Base-by-base conservation (phyloP, 2,113 vertebrate genomes). In the Channa maculata region DNA sequence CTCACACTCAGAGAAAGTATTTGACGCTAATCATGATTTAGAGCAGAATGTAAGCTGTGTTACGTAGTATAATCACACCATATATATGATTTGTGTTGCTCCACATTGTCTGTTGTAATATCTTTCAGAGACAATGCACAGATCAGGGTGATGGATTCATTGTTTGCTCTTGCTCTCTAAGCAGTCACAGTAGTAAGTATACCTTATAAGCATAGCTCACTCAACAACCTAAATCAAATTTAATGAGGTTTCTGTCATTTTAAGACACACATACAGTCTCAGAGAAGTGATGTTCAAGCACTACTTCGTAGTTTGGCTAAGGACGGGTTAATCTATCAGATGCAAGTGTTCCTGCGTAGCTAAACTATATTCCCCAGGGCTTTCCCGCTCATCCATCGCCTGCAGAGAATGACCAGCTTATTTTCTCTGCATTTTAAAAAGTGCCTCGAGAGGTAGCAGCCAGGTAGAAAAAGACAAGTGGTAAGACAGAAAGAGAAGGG, bases 381-480 rank as follows among this genome's bases (percentile, higher is more conserved):
- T 78, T 73, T 78, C 62, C 71, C 63, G 6, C 80, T 80, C 78
- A 79, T 88, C 71, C 83, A 66, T 82, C 43, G 79, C 86, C 79
- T 63, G 72, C 77, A 75, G 83, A 77, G 74, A 75, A 76, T 55
- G 64, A 61, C 64, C 59, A 68, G 82, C 69, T 87, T 68, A 86
- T 88, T 90, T 83, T 86, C 71, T 70, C 71, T 84, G 83, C 83
- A 90, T 85, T 85, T 89, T 88, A 84, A 88, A 85, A 86, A 67
- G 34, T 38, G 77, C 79, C 62, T 65, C 45, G 51, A 85, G 75
- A 87, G 63, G 76, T 81, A 58, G 85, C 82, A 24, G 24, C 24
- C 24, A 24, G 36, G 6, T 1, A 15, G 37, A 39, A 15, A 0
- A 64, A 73, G 61, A 62, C 58, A 44, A 80, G 57, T 45, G 57